Evolutionary conservation across 30 jellyfish, hydroid and myxozoan species (phyloP).

Genomic region (Hydractinia echinata): DNA sequence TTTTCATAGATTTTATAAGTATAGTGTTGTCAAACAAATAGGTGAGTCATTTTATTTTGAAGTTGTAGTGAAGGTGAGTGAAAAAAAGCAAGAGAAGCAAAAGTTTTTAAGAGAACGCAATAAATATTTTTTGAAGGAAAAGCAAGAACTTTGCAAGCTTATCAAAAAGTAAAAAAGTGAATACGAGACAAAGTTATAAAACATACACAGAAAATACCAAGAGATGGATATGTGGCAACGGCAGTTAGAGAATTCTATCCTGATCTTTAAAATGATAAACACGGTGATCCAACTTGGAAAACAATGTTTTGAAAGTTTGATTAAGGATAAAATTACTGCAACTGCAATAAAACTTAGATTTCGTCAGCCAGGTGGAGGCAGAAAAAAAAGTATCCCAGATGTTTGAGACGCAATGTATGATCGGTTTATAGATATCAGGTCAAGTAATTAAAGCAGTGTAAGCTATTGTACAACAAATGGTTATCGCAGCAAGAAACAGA

Average conservation of each 20-base stretch:
- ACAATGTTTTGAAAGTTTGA: not conserved
- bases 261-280: not conserved
- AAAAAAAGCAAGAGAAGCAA: not conserved
- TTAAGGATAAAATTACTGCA: not conserved
- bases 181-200: not conserved
- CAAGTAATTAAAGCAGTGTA: not conserved
- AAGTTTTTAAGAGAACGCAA: not conserved
- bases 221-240: not conserved
- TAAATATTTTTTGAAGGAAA: not conserved
- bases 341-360: not conserved
- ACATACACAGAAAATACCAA: not conserved
- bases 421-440: not conserved
- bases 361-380: constrained; percentile 19
- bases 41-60: too few relatives aligned
- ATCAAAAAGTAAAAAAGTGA: not conserved
- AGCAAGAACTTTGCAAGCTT: not conserved
- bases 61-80: not conserved
- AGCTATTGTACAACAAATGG: not conserved
- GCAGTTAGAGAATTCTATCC: not conserved
- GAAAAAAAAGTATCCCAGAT: not conserved
- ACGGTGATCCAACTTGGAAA: constrained; percentile 5
- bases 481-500: not conserved
- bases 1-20: too few relatives aligned
- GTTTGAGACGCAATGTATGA: not conserved
- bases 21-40: too few relatives aligned